Conservation (phyloP, 2,797 vertebrate genomes). For the Manis pentadactyla region DNA sequence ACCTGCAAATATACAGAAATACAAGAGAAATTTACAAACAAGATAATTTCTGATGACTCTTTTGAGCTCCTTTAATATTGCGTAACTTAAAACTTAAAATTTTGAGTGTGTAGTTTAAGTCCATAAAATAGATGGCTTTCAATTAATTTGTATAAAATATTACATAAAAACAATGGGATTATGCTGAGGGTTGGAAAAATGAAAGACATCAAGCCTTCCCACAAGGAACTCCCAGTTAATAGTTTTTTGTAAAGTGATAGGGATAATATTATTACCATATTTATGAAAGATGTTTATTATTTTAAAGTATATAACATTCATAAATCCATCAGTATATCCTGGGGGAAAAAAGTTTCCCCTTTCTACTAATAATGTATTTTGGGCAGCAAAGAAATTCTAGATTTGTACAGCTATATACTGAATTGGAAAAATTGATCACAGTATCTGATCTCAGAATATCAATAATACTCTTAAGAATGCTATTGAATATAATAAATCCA, state of each 20-base stretch:
- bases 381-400: background rate
- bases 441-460: background rate
- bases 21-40: conserved; percentile 15
- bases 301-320: background rate
- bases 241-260: background rate
- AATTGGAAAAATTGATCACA: background rate
- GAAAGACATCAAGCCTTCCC: background rate
- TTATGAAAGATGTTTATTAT: background rate
- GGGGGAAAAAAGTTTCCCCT: background rate
- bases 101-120: background rate
- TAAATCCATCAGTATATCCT: background rate
- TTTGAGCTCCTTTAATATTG: background rate
- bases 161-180: background rate
- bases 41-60: background rate
- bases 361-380: background rate
- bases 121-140: background rate
- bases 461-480: background rate
- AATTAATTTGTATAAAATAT: background rate
- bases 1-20: background rate
- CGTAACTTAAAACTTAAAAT: conserved; percentile 30
- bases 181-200: background rate
- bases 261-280: background rate
- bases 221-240: background rate
- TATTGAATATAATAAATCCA: conserved; percentile 17
- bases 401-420: background rate